Conservation (phyloP, 2,797 vertebrate genomes). For the Hybognathus amarus region DNA sequence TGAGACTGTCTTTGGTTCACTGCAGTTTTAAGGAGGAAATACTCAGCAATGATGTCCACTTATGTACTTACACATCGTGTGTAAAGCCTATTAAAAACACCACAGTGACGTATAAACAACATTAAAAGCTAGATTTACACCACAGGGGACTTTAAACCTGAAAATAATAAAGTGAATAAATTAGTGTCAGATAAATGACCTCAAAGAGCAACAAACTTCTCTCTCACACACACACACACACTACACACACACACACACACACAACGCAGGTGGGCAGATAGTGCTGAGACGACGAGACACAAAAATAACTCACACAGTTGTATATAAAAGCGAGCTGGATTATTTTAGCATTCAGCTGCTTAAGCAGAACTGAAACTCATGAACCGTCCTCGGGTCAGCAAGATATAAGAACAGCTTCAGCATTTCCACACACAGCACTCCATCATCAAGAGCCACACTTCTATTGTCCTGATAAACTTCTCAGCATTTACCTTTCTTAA, state of each 20-base stretch:
- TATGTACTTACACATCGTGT: too few species aligned
- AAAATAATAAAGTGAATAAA: background rate
- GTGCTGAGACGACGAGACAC: conserved; percentile 56
- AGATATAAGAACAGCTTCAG: conserved; percentile 19
- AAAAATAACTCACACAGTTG: conserved; percentile 55
- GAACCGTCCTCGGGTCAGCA: conserved; percentile 35
- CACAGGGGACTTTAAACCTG: background rate
- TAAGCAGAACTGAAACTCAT: conserved; percentile 36
- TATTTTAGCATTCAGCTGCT: conserved; percentile 46
- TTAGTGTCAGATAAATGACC: background rate
- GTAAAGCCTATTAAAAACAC: too few species aligned
- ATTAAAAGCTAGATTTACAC: too few species aligned
- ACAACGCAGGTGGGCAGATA: conserved; percentile 51
- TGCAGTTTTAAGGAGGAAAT: too few species aligned
- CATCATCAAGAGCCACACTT: background rate
- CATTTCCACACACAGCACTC: conserved; percentile 22
- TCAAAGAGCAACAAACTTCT: background rate
- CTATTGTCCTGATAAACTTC: background rate
- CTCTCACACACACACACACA: background rate
- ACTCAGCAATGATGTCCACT: too few species aligned
- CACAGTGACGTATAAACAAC: too few species aligned
- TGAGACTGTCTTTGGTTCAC: too few species aligned
- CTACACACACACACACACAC: background rate
- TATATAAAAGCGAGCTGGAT: conserved; percentile 34
- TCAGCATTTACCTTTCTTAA: conserved; percentile 11